phyloP scores from a whole-genome alignment of 2,113 vertebrate genomes.

The Oplegnathus fasciatus region DNA sequence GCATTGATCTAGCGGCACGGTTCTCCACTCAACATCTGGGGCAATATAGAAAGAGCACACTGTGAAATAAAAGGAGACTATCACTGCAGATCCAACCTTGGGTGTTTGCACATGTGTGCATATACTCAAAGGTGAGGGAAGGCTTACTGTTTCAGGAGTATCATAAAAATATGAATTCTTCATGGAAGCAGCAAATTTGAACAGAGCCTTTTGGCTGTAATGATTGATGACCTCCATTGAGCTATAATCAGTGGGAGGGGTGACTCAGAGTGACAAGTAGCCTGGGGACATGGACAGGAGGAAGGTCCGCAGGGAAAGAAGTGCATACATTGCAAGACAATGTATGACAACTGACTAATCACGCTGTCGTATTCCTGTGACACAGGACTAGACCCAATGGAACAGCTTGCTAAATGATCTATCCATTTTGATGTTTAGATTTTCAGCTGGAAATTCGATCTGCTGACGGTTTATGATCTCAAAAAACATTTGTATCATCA shows the following conservation, averaged over 20 bases:
- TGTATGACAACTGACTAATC: slow-evolving; percentile 37
- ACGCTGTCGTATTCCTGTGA: slow-evolving; percentile 1
- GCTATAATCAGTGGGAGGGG: slow-evolving; percentile 19
- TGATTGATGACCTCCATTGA: slow-evolving; percentile 53
- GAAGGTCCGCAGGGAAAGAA: slow-evolving; percentile 34
- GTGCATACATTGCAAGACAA: slow-evolving; percentile 1
- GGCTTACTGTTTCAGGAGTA: neutral
- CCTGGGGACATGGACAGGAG: slow-evolving; percentile 28
- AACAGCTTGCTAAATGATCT: slow-evolving; percentile 5
- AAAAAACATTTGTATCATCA: neutral
- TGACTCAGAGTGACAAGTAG: slow-evolving; percentile 13
- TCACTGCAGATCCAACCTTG: slow-evolving; percentile 14
- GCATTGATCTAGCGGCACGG: neutral
- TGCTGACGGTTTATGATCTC: neutral
- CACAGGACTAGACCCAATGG: neutral
- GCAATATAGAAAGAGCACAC: neutral
- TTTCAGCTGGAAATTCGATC: neutral
- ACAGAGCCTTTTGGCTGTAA: slow-evolving; percentile 16
- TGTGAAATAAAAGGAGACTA: slow-evolving; percentile 26
- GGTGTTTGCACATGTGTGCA: neutral
- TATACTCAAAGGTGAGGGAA: slow-evolving; percentile 7
- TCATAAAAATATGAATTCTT: slow-evolving; percentile 18
- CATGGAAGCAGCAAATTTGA: slow-evolving; percentile 14
- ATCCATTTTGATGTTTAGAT: slow-evolving; percentile 11
- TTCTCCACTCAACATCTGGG: neutral